Evolutionary conservation across 2,888 invertebrate genomes (phyloP).

Genomic region (Pachydiplax longipennis): DNA sequence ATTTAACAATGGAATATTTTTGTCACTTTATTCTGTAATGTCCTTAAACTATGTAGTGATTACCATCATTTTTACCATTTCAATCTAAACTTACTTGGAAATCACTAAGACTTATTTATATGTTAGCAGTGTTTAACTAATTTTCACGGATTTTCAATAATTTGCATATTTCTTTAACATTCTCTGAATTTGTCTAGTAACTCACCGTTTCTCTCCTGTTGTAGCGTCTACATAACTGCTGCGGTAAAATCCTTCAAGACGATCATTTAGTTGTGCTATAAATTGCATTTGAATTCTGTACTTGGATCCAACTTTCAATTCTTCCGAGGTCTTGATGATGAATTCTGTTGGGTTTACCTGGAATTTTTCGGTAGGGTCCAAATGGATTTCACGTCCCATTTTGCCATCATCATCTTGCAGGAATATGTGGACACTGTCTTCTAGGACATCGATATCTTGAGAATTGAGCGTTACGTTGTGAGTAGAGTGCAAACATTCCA

Average conservation of each 20-base stretch:
- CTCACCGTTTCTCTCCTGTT: constrained; percentile 53
- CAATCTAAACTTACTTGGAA: too few species aligned
- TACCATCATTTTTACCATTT: too few species aligned
- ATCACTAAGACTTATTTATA: too few species aligned
- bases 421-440: constrained; percentile 54
- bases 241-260: constrained; percentile 64
- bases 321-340: constrained; percentile 54
- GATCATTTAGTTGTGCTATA: constrained; percentile 57
- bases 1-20: too few species aligned
- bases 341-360: constrained; percentile 49
- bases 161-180: too few species aligned
- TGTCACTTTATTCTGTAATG: too few species aligned
- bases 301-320: constrained; percentile 53
- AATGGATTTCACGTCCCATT: background rate
- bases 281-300: constrained; percentile 59
- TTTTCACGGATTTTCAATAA: too few species aligned
- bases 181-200: too few species aligned
- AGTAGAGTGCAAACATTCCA: constrained; percentile 56
- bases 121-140: too few species aligned
- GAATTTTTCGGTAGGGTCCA: background rate
- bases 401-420: constrained; percentile 47
- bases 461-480: constrained; percentile 57
- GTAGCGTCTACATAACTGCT: constrained; percentile 61
- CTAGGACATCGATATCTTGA: constrained; percentile 54
- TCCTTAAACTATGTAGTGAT: too few species aligned